These are phyloP conservation scores for Drosophila busckii DNA, from an alignment of 1,140 invertebrate genomes.

Conservation along the genomic window DNA sequence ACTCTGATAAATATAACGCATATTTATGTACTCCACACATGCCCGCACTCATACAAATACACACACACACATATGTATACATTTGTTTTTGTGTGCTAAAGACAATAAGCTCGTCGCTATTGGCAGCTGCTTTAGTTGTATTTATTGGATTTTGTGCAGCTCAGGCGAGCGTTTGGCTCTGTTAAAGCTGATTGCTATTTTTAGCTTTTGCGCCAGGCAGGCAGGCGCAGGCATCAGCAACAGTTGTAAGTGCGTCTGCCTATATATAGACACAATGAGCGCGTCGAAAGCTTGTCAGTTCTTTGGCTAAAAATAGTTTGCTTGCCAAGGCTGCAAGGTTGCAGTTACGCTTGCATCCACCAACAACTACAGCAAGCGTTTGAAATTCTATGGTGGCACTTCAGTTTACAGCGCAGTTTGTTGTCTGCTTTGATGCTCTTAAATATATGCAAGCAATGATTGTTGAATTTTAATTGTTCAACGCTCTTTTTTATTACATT, in stretches of 20 bases:
- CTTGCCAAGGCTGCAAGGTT: slow-evolving; percentile 2
- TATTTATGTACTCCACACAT: slow-evolving; percentile 7
- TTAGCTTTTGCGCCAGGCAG: slow-evolving; percentile 31
- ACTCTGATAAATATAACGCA: slow-evolving; percentile 62
- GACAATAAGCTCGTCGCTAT: slow-evolving; percentile 48
- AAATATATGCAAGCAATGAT: slow-evolving; percentile 10
- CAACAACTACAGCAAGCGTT: too few species aligned
- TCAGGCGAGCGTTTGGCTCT: neutral
- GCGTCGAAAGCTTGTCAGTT: slow-evolving; percentile 21
- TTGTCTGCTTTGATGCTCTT: slow-evolving; percentile 4
- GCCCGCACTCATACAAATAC: slow-evolving; percentile 17
- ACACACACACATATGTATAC: neutral
- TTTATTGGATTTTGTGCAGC: slow-evolving; percentile 62
- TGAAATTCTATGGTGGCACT: too few species aligned
- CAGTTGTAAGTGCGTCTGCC: slow-evolving; percentile 52
- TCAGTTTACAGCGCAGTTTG: too few species aligned
- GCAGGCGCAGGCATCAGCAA: too few species aligned
- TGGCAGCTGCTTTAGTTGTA: slow-evolving; percentile 37
- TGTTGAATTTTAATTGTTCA: slow-evolving; percentile 40
- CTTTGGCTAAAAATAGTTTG: slow-evolving; percentile 9
- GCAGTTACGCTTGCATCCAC: too few species aligned
- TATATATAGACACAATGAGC: slow-evolving; percentile 57
- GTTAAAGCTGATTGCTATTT: slow-evolving; percentile 50
- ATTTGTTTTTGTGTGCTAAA: slow-evolving; percentile 12
- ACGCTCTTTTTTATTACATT: slow-evolving; percentile 6